These are phyloP conservation scores for Parapristionchus giblindavisi DNA, from an alignment of 2,888 invertebrate species.

Conservation along the genomic window DNA sequence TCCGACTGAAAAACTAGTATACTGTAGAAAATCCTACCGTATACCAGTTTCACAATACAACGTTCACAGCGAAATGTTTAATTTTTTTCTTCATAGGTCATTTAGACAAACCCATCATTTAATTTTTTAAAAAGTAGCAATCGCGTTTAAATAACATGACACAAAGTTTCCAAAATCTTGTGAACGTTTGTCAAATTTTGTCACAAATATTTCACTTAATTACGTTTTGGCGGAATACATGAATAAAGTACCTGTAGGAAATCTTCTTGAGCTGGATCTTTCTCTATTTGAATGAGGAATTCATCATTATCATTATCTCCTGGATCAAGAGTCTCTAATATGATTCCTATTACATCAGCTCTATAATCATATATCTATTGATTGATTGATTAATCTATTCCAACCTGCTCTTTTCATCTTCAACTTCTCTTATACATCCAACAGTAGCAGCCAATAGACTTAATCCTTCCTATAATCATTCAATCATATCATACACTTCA, in stretches of 20 bases:
- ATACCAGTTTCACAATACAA: too few relatives aligned
- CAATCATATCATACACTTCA: background rate
- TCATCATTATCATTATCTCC: constrained; percentile 88
- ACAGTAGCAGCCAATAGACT: constrained; percentile 41
- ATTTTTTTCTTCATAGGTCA: too few relatives aligned
- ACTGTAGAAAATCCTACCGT: too few relatives aligned
- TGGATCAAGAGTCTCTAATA: constrained; percentile 83
- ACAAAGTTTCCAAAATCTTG: too few relatives aligned
- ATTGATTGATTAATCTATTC: constrained; percentile 76
- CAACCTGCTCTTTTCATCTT: constrained; percentile 85
- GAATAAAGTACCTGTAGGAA: constrained; percentile 79
- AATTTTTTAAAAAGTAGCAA: too few relatives aligned
- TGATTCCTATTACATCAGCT: constrained; percentile 50
- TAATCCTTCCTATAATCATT: background rate
- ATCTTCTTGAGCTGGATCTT: constrained; percentile 98
- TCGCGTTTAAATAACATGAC: too few relatives aligned
- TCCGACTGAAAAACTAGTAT: too few relatives aligned
- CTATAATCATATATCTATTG: constrained; percentile 34
- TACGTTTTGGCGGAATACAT: background rate
- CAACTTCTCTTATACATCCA: constrained; percentile 89
- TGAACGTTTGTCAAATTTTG: too few relatives aligned
- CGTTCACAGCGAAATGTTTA: too few relatives aligned
- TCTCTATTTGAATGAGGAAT: constrained; percentile 93
- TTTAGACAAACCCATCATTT: too few relatives aligned
- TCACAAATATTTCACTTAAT: too few relatives aligned